phyloP scores from a whole-genome alignment of 2,888 invertebrate species.

The Eupithecia inturbata region DNA sequence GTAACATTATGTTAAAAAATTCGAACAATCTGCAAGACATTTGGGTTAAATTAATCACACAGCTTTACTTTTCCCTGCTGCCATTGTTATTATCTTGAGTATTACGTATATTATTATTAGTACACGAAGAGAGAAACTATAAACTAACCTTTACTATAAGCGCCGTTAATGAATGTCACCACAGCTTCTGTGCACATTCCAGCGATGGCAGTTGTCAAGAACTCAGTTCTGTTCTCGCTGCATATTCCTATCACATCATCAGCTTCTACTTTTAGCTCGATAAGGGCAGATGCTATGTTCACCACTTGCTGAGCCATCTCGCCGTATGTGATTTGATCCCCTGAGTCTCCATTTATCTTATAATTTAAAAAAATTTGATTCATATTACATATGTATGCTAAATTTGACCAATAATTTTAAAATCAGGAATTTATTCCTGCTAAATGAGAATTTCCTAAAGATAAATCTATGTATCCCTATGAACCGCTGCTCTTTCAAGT shows the following conservation, averaged over 20 bases:
- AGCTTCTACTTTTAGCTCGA: slow-evolving; percentile 49
- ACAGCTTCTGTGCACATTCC: slow-evolving; percentile 56
- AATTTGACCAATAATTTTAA: too few relatives aligned
- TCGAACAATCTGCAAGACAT: neutral
- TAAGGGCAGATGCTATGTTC: slow-evolving; percentile 52
- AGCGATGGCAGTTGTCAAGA: slow-evolving; percentile 53
- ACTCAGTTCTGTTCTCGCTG: slow-evolving; percentile 63
- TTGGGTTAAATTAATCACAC: neutral
- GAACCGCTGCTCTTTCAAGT: neutral
- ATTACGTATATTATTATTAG: too few relatives aligned
- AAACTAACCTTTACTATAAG: slow-evolving; percentile 59
- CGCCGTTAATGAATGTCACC: slow-evolving; percentile 57
- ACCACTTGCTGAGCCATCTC: slow-evolving; percentile 58
- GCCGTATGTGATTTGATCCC: slow-evolving; percentile 51
- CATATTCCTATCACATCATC: slow-evolving; percentile 61
- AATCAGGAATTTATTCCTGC: neutral
- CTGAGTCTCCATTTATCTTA: slow-evolving; percentile 59
- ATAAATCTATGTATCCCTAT: neutral
- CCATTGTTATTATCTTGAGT: too few relatives aligned
- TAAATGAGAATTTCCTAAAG: neutral
- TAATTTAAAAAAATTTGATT: neutral
- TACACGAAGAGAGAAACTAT: neutral
- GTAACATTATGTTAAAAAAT: neutral
- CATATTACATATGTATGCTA: too few relatives aligned
- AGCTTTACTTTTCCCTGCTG: neutral